These are phyloP conservation scores for Polyommatus iphigenia DNA, from an alignment of 2,888 invertebrate species.

Conservation along the genomic window DNA sequence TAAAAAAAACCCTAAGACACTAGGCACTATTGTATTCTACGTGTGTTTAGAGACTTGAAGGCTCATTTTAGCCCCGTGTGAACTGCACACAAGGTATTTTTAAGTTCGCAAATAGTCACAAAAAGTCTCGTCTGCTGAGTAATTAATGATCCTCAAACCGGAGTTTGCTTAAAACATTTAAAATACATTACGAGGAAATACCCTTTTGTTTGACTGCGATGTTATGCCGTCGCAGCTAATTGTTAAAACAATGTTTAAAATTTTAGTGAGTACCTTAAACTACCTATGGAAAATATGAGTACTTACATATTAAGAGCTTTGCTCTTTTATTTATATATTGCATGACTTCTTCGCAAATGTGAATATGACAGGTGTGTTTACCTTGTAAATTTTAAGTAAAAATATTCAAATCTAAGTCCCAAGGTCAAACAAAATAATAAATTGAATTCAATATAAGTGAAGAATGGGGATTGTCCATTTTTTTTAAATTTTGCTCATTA, in stretches of 20 bases:
- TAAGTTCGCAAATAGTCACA: neutral
- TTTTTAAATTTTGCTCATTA: no score
- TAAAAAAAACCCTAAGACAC: no score
- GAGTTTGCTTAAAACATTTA: slow-evolving; percentile 14
- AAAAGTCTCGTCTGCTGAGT: neutral
- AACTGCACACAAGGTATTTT: neutral
- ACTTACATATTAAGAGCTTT: neutral
- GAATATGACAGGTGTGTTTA: no score
- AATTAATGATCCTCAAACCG: neutral
- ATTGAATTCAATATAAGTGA: no score
- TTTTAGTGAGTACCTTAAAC: no score
- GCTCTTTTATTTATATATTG: no score
- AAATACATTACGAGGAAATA: slow-evolving; percentile 1
- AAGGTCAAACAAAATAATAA: no score
- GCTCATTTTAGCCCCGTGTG: neutral
- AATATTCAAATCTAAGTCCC: no score
- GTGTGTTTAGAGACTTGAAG: neutral
- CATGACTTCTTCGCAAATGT: no score
- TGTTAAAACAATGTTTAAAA: slow-evolving; percentile 4
- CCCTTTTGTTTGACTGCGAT: neutral
- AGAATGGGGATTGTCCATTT: no score
- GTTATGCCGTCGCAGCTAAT: neutral
- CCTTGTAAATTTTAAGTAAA: no score
- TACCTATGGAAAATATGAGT: no score
- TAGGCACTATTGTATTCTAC: neutral